Evolutionary conservation across 2,113 vertebrate genomes (phyloP).

Genomic region (Pteruthius melanotis): DNA sequence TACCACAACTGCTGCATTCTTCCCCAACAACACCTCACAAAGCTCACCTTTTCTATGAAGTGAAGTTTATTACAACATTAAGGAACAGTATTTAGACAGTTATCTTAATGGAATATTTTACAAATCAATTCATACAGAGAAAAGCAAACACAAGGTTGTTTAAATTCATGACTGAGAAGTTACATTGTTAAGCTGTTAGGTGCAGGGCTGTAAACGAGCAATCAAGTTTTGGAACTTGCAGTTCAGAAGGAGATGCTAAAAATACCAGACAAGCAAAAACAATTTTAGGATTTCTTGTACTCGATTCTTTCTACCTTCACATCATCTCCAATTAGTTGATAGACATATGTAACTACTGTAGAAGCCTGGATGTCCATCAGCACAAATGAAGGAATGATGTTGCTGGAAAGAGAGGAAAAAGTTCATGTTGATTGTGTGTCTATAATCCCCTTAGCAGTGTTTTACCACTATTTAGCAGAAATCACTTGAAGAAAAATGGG

Average conservation of each 20-base stretch:
- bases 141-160: slow-evolving; percentile 48
- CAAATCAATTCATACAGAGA: slow-evolving; percentile 55
- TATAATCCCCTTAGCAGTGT: neutral
- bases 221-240: slow-evolving; percentile 51
- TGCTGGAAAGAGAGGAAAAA: slow-evolving; percentile 75
- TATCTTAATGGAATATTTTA: slow-evolving; percentile 66
- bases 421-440: neutral
- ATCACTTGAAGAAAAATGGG: neutral
- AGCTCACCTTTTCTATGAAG: slow-evolving; percentile 21
- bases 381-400: slow-evolving; percentile 98
- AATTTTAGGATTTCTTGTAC: slow-evolving; percentile 93
- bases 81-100: slow-evolving; percentile 22
- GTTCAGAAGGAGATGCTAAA: slow-evolving; percentile 58
- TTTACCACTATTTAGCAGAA: neutral
- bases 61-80: slow-evolving; percentile 70
- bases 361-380: slow-evolving; percentile 99
- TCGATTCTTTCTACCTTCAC: slow-evolving; percentile 99
- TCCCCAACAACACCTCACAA: neutral
- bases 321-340: slow-evolving; percentile 96
- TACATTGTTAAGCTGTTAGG: slow-evolving; percentile 63
- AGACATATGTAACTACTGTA: slow-evolving; percentile 97
- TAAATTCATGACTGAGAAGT: slow-evolving; percentile 46
- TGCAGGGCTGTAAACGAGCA: slow-evolving; percentile 66
- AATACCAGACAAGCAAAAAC: slow-evolving; percentile 35
- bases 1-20: neutral